Base-by-base conservation (phyloP, 2,888 invertebrate species). In the Drosophila cracens region DNA sequence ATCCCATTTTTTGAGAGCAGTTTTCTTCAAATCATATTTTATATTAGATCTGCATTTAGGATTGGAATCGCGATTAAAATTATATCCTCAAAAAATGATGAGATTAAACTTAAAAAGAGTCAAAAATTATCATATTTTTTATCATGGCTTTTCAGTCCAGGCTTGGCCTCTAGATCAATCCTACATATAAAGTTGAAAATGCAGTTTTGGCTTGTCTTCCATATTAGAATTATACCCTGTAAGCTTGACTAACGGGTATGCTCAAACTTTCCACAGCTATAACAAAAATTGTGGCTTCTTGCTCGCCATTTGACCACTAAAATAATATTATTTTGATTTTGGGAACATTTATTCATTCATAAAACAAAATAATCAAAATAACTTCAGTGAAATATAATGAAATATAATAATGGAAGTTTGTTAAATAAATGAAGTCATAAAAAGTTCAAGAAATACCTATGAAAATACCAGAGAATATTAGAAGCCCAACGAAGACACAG, bases 401-500 rank as follows among this genome's bases (percentile, higher is more conserved):
- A n/a, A n/a, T 2, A 8, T 25, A 4, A 25, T 25, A 25, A 25
- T 25, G 25, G 2, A 46, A 25, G 16, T 18, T 46, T 25, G 46
- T 46, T 46, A 46, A 46, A 46, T 43, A 31, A 0, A 29, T 18
- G 31, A 33, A 33, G 48, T 18, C 25, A 31, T 60, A 46, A 58
- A 59, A 56, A 53, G 56, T 29, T 36, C 27, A 34, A 11, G 43
- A 51, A 62, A 63, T 49, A 21, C 31, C 40, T 13, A 48, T 31
- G 25, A 51, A 56, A 72, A 72, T 54, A 72, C 52, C 57, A 38
- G 21, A 3, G 29, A 5, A 27, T 36, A 57, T 25, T 34, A 1
- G n/a, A 43, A 10, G 21, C 43, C 34, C 16, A 69, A 51, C 65
- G 31, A 59, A 65, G 69, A 64, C 40, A 33, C 70, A 43, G 40